Evolutionary conservation across 2,888 invertebrate genomes (phyloP), one percentile per base, ranked within the genome.

Genomic region (Drosophila meridiana): DNA sequence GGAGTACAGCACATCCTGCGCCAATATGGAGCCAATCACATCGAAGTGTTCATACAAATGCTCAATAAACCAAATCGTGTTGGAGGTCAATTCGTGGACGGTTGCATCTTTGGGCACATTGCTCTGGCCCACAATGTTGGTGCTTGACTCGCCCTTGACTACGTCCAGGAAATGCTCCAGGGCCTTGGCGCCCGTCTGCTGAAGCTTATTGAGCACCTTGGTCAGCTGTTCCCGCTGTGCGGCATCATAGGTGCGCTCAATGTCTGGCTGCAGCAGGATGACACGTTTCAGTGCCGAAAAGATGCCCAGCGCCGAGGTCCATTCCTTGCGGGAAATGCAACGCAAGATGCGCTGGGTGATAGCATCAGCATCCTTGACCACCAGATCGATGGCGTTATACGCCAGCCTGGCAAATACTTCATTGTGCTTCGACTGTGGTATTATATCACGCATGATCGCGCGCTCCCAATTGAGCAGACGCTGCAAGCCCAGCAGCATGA

Each of bases 81-180:
- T 98, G 74, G 97, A 98, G 0, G 99, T 98, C 70, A 98, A 94
- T 93, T 99, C 98, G 92, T 99, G 99, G 40, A 99, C 99, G 0
- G 99, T 99, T 70, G 99, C 99, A 94, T 99, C 99, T 92, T 96
- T 97, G 0, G 99, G 98, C 11, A 93, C 92, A 76, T 91, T 93
- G 70, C 92, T 92, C 83, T 92, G 93, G n/a, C 93, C 93, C 1
- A 93, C 93, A 90, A 99, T 95, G 87, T 96, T 96, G 69, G 96
- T 95, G 78, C 96, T 96, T 56, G 94, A 94, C 92, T 97, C 97
- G 32, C 94, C 94, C 74, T 97, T 95, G 38, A 99, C 95, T 70
- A 96, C 97, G 90, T 98, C 98, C 69, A 98, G 95, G 93, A 99
- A 99, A 91, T 98, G 98, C 92, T 99, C 98, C 82, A 99, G 93